These are phyloP conservation scores for Littorina saxatilis DNA, from an alignment of 1,140 invertebrate species.

Conservation along the genomic window DNA sequence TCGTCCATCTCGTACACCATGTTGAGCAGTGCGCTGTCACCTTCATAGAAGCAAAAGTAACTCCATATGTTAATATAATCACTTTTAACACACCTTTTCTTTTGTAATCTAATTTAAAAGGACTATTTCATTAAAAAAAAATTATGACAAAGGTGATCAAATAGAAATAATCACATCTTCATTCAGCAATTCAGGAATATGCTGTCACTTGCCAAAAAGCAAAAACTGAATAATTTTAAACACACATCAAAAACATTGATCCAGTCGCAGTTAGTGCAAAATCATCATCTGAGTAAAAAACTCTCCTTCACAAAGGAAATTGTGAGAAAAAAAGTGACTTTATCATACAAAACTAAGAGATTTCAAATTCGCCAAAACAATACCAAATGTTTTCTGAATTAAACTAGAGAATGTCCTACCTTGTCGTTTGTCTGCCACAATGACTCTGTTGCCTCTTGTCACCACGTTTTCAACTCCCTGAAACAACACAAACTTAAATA, in stretches of 20 bases:
- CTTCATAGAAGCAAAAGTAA: background rate
- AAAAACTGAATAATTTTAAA: too few species aligned
- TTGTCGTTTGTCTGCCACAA: background rate
- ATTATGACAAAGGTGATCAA: background rate
- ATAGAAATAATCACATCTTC: too few species aligned
- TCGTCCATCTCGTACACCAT: conserved; percentile 16
- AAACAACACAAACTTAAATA: background rate
- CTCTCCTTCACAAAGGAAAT: background rate
- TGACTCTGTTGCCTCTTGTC: background rate
- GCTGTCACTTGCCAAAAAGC: background rate
- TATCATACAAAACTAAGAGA: background rate
- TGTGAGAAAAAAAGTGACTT: background rate
- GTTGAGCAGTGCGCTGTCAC: conserved; percentile 18
- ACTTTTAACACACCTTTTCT: background rate
- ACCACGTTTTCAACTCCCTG: background rate
- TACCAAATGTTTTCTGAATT: too few species aligned
- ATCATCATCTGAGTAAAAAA: too few species aligned
- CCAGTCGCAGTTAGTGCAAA: too few species aligned
- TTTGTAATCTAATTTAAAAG: background rate
- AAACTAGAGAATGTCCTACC: background rate
- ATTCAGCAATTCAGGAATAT: too few species aligned
- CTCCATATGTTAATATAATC: background rate
- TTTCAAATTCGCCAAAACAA: too few species aligned
- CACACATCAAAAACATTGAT: background rate
- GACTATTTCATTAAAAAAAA: background rate